Evolutionary conservation across 2,797 vertebrate species (phyloP), one percentile per base, ranked within the genome.

Genomic region (Sebastes umbrosus): DNA sequence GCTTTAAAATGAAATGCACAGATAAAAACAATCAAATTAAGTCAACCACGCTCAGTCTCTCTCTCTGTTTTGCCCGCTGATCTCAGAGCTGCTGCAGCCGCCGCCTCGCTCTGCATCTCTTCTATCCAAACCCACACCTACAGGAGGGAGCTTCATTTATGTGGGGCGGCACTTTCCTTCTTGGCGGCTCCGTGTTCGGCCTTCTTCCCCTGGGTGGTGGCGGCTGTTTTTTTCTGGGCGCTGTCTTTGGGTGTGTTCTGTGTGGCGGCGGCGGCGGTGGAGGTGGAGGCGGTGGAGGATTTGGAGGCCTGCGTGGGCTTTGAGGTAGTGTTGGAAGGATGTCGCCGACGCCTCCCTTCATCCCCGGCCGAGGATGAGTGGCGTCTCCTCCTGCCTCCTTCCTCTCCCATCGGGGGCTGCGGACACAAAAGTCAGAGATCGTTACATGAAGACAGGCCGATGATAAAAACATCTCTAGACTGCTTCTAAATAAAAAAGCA

Each of bases 351-450:
- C 71, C 93, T 88, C 14, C 90, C 93, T 20, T 97, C 97, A 24
- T 97, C 97, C 80, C 91, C 94, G 22, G 94, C 83, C 29, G 95
- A 95, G 86, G 95, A 94, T 22, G 94, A 95, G 55, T 88, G 93
- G 73, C 84, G 82, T 91, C 95, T 96, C 88, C 95, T 97, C 88
- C 95, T 95, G 83, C 96, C 96, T 73, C 89, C 94, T 71, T 97
- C 97, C 79, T 98, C 98, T 91, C 95, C 95, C 66, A 96, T 92
- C 3, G 97, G 97, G 84, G 97, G 97, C 98, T 99, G 95, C n/a
- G 80, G 27, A 59, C 60, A 79, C 22, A 69, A 1, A 76, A 24
- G 32, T 50, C n/a, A 74, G 22, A 58, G 43, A 60, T 77, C 66
- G 18, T 4, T 3, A 34, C 4, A 12, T 14, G n/a, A 24, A 13